Conservation (phyloP, 2,113 vertebrate species). For the Rhinoptilus africanus region DNA sequence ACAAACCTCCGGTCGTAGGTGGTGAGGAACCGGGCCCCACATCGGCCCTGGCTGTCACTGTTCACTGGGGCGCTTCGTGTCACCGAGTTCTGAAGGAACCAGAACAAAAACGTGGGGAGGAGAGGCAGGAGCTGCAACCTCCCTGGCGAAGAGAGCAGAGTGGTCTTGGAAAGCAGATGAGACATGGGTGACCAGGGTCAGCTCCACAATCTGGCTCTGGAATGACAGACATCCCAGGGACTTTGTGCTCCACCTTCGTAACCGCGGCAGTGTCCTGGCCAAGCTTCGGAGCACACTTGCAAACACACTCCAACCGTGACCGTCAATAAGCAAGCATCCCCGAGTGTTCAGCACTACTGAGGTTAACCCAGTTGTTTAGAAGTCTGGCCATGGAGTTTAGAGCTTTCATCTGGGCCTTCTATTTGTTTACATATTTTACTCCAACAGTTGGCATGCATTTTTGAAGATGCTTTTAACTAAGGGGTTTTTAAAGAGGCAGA, state of each 20-base stretch:
- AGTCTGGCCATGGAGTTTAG: neutral
- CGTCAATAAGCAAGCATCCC: neutral
- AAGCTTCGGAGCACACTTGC: neutral
- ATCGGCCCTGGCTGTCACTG: slow-evolving; percentile 93
- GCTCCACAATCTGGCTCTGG: neutral
- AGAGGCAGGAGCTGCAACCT: neutral
- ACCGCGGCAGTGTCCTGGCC: neutral
- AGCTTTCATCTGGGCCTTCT: neutral
- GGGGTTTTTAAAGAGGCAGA: neutral
- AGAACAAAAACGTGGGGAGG: neutral
- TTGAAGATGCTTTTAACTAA: neutral
- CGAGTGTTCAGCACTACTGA: neutral
- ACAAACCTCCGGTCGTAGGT: slow-evolving; percentile 94
- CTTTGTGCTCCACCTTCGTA: neutral
- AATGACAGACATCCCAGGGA: neutral
- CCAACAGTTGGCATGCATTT: neutral
- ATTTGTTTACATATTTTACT: neutral
- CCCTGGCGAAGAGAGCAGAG: neutral
- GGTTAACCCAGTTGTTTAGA: neutral
- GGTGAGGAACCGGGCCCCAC: slow-evolving; percentile 91
- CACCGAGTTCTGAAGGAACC: slow-evolving; percentile 85
- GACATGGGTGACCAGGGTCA: neutral
- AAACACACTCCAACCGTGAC: neutral
- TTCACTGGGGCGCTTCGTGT: slow-evolving; percentile 92
- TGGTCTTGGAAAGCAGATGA: neutral